These are phyloP conservation scores for Percopsis transmontana DNA, from an alignment of 2,113 vertebrate genomes.

Conservation along the genomic window DNA sequence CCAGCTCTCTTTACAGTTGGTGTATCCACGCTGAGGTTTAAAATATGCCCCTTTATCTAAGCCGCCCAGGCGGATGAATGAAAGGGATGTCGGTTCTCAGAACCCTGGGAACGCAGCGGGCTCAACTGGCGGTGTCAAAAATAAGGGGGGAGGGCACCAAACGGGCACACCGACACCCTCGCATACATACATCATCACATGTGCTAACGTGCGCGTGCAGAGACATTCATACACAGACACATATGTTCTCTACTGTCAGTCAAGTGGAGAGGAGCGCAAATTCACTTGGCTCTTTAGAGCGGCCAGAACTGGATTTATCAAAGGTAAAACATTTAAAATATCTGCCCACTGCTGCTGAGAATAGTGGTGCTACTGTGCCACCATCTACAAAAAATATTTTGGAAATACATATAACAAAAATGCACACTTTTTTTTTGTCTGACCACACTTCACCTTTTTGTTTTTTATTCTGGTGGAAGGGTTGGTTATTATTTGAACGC, in stretches of 20 bases:
- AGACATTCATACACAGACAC: neutral
- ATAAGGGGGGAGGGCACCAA: conserved; percentile 59
- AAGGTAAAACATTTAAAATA: neutral
- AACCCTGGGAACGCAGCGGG: conserved; percentile 74
- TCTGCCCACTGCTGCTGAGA: no score
- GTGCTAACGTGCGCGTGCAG: conserved; percentile 32
- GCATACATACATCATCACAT: conserved; percentile 36
- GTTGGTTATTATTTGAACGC: no score
- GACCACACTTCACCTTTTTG: no score
- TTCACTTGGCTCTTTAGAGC: conserved; percentile 60
- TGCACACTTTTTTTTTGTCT: no score
- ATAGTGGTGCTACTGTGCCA: no score
- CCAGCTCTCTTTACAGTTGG: conserved; percentile 58
- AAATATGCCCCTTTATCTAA: conserved; percentile 80
- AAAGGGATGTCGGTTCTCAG: conserved; percentile 76
- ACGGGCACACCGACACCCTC: conserved; percentile 21
- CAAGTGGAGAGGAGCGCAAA: conserved; percentile 71
- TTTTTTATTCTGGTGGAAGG: no score
- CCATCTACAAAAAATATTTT: no score
- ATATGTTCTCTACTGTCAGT: conserved; percentile 67
- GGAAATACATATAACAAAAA: no score
- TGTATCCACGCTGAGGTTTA: conserved; percentile 72
- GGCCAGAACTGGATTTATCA: conserved; percentile 41
- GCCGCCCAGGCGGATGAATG: conserved; percentile 75
- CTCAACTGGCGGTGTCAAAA: conserved; percentile 67